phyloP scores from a whole-genome alignment of 2,797 vertebrate species.

The Poliocrania exsul region DNA sequence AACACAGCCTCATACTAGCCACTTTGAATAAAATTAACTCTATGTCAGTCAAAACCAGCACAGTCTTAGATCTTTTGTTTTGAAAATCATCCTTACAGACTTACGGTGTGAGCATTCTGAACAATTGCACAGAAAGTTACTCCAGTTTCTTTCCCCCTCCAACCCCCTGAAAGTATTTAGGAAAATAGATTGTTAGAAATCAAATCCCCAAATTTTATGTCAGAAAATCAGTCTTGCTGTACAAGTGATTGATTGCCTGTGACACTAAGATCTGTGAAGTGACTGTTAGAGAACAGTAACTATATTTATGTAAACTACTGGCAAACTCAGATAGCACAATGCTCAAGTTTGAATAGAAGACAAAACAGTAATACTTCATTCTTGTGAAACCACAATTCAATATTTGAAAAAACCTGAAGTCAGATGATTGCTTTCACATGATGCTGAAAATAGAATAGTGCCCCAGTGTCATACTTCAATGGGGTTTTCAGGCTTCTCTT shows the following conservation, averaged over 20 bases:
- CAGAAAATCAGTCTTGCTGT: not conserved
- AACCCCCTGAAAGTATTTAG: not conserved
- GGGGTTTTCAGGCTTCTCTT: not conserved
- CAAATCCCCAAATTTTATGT: rapidly evolving
- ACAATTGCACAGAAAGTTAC: not conserved
- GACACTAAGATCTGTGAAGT: not conserved
- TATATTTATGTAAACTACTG: not conserved
- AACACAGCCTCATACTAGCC: not conserved
- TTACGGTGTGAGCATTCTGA: not conserved
- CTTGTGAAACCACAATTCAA: not conserved
- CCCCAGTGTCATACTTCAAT: not conserved
- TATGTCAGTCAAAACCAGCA: not conserved
- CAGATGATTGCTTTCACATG: not conserved
- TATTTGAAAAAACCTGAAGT: not conserved
- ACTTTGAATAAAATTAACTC: not conserved
- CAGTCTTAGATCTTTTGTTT: not conserved
- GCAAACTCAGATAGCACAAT: not conserved
- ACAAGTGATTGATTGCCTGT: not conserved
- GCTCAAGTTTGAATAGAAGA: not conserved
- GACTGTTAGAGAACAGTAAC: not conserved
- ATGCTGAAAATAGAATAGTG: not conserved
- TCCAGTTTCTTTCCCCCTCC: not conserved
- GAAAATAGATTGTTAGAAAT: not conserved
- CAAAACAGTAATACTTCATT: not conserved
- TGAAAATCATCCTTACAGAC: not conserved